A percentile compares a stretch with the other conserved stretches of the same genome.
These are phyloP conservation scores for Halcyon badia DNA, from an alignment of 2,797 vertebrate genomes.

Conservation along the genomic window DNA sequence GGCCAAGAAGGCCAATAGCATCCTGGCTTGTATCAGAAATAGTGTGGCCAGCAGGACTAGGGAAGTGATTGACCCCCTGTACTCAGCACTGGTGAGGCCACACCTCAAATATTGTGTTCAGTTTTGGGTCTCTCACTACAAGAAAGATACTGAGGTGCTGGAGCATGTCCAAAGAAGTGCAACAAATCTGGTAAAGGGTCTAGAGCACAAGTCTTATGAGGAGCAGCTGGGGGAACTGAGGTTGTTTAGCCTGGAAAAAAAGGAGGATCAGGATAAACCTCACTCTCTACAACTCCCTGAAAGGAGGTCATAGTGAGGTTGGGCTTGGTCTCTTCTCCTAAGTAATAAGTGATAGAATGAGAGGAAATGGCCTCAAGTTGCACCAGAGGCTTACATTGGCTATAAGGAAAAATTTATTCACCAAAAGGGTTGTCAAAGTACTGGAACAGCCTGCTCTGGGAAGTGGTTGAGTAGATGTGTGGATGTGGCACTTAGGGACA, in stretches of 20 bases:
- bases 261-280: not conserved
- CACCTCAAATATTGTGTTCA: accelerated
- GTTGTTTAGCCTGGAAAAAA: not conserved
- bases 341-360: accelerated
- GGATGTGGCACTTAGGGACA: not conserved
- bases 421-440: accelerated
- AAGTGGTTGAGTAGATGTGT: accelerated
- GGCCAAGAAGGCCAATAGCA: no score
- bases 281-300: no score
- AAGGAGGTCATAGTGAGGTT: not conserved
- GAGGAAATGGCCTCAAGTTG: not conserved
- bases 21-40: not conserved
- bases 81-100: accelerated
- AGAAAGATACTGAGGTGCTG: not conserved
- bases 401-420: no score
- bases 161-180: accelerated
- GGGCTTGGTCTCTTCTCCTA: not conserved
- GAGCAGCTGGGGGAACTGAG: not conserved
- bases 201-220: not conserved
- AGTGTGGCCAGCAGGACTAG: not conserved
- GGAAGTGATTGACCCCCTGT: accelerated
- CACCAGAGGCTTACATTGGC: not conserved
- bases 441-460: not conserved
- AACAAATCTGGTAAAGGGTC: accelerated
- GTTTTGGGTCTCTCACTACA: not conserved